These are phyloP conservation scores for Leptopterna dolabrata DNA, from an alignment of 2,888 invertebrate genomes.

Conservation along the genomic window DNA sequence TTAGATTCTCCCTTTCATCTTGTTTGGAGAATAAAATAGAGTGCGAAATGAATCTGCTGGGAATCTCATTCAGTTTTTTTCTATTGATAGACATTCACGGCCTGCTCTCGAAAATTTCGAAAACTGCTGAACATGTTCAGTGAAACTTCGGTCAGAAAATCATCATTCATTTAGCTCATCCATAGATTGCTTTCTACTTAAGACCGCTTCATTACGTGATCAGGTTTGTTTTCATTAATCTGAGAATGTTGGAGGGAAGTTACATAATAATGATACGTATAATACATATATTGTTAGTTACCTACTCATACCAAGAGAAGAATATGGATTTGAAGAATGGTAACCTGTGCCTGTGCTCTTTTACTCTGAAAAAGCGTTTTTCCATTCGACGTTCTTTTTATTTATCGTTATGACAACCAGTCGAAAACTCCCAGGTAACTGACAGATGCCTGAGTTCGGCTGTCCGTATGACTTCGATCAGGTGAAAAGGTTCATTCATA, in stretches of 20 bases:
- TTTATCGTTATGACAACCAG: neutral
- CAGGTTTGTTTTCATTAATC: neutral
- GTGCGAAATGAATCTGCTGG: neutral
- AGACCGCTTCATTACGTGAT: no score
- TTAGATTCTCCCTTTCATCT: slow-evolving; percentile 36
- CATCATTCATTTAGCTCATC: no score
- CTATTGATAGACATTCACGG: neutral
- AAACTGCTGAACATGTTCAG: no score
- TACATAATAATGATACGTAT: neutral
- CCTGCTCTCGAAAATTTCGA: no score
- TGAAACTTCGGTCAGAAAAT: no score
- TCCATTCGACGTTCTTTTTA: neutral
- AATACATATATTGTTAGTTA: no score
- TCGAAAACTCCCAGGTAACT: neutral
- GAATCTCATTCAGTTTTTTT: neutral
- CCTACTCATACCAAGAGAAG: neutral
- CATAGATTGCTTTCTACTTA: no score
- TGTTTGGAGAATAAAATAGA: slow-evolving; percentile 12
- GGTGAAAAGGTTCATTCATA: neutral
- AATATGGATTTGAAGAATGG: neutral
- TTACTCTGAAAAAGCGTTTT: neutral
- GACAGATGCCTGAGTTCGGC: neutral
- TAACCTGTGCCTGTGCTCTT: neutral
- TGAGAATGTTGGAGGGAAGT: neutral
- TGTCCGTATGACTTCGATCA: neutral